Evolutionary conservation across 2,888 invertebrate species (phyloP).

Genomic region (Latheticus oryzae): DNA sequence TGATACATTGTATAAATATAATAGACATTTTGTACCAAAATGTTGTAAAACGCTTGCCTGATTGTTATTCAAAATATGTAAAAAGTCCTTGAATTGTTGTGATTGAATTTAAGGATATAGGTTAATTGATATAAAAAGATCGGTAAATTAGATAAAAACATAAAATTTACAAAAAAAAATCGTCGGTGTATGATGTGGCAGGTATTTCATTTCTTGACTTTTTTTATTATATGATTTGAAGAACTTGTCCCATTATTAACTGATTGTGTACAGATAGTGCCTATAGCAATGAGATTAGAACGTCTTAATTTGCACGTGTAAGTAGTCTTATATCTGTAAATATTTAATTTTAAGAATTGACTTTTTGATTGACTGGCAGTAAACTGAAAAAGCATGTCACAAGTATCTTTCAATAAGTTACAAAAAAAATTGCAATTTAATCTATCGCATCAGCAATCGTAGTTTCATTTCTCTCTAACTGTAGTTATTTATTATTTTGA

Average conservation of each 20-base stretch:
- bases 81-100: conserved; percentile 24
- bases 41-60: conserved; percentile 41
- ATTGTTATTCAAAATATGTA: conserved; percentile 38
- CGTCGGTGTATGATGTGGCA: conserved; percentile 37
- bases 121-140: conserved; percentile 39
- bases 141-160: conserved; percentile 22
- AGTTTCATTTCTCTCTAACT: conserved; percentile 1
- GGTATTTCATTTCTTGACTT: conserved; percentile 31
- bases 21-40: conserved; percentile 46
- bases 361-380: conserved; percentile 37
- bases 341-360: conserved; percentile 51
- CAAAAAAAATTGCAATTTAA: conserved; percentile 28
- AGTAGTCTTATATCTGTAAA: conserved; percentile 48
- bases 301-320: conserved; percentile 61
- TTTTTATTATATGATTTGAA: conserved; percentile 25
- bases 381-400: conserved; percentile 20
- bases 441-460: conserved; percentile 5
- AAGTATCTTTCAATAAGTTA: conserved; percentile 32
- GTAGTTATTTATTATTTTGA: conserved; percentile 11
- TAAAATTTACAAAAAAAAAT: conserved; percentile 18
- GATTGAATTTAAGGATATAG: conserved; percentile 33
- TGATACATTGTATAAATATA: conserved; percentile 48
- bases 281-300: conserved; percentile 61
- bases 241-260: conserved; percentile 42
- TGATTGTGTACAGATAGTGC: conserved; percentile 62